Conservation (phyloP, 2,888 invertebrate genomes). For the Aphrophora alni region DNA sequence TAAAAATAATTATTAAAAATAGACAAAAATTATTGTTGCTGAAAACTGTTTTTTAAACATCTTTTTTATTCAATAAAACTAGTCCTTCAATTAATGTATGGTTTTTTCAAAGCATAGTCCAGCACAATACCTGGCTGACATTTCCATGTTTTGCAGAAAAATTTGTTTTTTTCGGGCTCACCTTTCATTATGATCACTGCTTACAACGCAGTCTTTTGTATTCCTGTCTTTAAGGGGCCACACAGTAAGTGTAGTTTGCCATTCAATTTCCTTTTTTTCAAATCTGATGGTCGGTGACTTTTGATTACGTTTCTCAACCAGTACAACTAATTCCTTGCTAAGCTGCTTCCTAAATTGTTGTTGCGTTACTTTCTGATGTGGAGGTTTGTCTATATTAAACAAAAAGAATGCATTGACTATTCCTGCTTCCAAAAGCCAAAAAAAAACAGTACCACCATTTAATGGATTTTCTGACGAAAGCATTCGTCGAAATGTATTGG, state of each 20-base stretch:
- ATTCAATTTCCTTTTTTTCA: not conserved
- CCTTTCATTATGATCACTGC: conserved; percentile 12
- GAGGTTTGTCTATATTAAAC: not conserved
- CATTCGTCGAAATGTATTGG: conserved; percentile 7
- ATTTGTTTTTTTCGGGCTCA: not conserved
- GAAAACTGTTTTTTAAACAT: too few relatives aligned
- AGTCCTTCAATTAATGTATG: not conserved
- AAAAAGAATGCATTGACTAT: conserved; percentile 9
- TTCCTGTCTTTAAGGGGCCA: conserved; percentile 12
- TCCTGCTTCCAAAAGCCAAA: conserved; percentile 22
- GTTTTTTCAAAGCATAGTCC: not conserved
- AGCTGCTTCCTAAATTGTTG: conserved; percentile 10
- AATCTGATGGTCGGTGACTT: conserved; percentile 7
- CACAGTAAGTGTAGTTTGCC: conserved; percentile 6
- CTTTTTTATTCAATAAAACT: too few relatives aligned
- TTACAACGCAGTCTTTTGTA: conserved; percentile 18
- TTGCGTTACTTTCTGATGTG: conserved; percentile 13
- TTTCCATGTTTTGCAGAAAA: conserved; percentile 15
- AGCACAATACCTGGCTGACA: conserved; percentile 7
- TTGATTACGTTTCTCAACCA: conserved; percentile 9
- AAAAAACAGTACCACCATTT: conserved; percentile 20
- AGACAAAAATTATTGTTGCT: too few relatives aligned
- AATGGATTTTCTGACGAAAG: not conserved
- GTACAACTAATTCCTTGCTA: conserved; percentile 18
- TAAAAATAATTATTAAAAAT: too few relatives aligned